Base-by-base conservation (phyloP, 2,113 vertebrate genomes). In the Hemiscyllium ocellatum region DNA sequence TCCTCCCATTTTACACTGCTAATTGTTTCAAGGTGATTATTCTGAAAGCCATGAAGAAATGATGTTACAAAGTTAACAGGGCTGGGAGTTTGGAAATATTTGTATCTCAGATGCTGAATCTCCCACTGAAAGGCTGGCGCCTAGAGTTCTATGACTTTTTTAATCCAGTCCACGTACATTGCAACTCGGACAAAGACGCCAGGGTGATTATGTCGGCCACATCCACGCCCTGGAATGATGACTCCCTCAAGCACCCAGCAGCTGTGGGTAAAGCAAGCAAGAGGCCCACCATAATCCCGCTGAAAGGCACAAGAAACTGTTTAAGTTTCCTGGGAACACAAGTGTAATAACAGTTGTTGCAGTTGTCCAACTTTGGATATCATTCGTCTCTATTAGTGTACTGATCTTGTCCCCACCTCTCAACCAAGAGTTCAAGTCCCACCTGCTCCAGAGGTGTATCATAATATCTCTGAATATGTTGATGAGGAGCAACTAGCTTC, bases 211-310 rank as follows among this genome's bases (percentile, higher is more conserved):
- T 96, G 97, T 97, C 98, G 98, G 95, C 98, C 99, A 0, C 99
- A 99, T 93, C 99, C 98, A 0, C 98, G 98, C 96, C 98, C 98
- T 0, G 99, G 99, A 95, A 98, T 98, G 96, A 99, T 99, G 91
- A 99, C 98, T 0, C 99, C 99, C 96, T 99, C 98, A 12, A 99
- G 97, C 86, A 99, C 99, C 99, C 99, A 99, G 97, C 99, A 99
- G 96, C 99, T 98, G 0, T 98, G 98, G 0, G 98, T 98, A 96
- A 98, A 97, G 97, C 99, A 99, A 95, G 98, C 98, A 96, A 99
- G 97, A 0, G 99, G 99, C 10, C 99, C 99, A 0, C 99, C 99
- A 0, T 99, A 99, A 97, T 99, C 99, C 33, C 98, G 98, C 99
- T 99, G 97, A 96, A 97, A 96, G 0, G 95, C 96, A 4, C 90